These are phyloP conservation scores for Carassius gibelio DNA, from an alignment of 2,113 vertebrate genomes.

Conservation along the genomic window DNA sequence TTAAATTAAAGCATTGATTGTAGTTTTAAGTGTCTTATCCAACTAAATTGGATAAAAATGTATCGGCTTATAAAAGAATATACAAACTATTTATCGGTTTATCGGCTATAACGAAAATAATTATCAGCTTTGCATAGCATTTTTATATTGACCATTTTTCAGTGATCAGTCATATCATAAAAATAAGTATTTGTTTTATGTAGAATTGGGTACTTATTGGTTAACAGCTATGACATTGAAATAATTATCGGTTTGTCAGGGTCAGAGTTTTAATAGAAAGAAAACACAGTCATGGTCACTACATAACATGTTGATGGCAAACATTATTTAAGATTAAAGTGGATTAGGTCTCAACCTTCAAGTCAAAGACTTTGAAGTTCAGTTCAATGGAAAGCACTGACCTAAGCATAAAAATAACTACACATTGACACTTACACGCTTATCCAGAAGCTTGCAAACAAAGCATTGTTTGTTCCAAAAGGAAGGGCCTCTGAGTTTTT, in stretches of 20 bases:
- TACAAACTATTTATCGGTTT: neutral
- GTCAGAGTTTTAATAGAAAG: neutral
- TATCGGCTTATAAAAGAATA: neutral
- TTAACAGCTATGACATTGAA: neutral
- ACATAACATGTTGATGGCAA: neutral
- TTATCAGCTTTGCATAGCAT: neutral
- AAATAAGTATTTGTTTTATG: neutral
- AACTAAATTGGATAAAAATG: neutral
- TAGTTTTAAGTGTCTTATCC: neutral
- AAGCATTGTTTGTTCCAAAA: constrained; percentile 30
- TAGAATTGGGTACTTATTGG: neutral
- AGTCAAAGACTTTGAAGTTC: constrained; percentile 8
- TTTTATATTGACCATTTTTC: neutral
- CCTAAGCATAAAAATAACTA: neutral
- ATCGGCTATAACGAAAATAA: neutral
- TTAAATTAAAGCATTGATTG: neutral
- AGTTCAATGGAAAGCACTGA: neutral
- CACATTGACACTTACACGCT: neutral
- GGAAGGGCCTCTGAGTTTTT: constrained; percentile 21
- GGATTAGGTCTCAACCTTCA: neutral
- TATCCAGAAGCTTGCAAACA: constrained; percentile 14
- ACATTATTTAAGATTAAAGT: neutral
- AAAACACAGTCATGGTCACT: neutral
- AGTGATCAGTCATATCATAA: neutral
- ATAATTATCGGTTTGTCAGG: neutral